phyloP scores from a whole-genome alignment of 2,888 invertebrate species.

The Pandemis corylana region DNA sequence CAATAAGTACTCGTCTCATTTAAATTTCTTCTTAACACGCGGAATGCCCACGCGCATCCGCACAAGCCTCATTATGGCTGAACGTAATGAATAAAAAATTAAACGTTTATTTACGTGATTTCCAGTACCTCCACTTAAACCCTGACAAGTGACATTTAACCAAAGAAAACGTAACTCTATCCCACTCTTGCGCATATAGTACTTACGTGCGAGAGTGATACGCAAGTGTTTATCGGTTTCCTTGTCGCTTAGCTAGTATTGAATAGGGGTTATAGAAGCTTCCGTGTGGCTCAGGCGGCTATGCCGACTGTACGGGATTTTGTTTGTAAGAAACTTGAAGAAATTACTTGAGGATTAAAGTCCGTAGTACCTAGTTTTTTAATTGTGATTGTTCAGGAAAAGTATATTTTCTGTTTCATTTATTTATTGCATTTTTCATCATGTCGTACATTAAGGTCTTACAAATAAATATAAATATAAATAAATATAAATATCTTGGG shows the following conservation, averaged over 20 bases:
- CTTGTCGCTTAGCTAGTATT: background rate
- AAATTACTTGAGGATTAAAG: background rate
- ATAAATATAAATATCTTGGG: no score
- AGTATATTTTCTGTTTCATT: no score
- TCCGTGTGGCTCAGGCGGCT: background rate
- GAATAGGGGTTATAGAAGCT: background rate
- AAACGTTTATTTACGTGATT: conserved; percentile 22
- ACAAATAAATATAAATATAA: no score
- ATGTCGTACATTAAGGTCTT: no score
- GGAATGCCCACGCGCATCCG: conserved; percentile 5
- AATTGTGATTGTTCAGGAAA: no score
- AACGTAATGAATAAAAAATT: conserved; percentile 26
- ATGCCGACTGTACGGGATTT: background rate
- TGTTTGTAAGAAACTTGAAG: background rate
- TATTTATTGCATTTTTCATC: no score
- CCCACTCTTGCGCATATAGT: background rate
- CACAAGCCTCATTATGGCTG: conserved; percentile 16
- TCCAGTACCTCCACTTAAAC: background rate
- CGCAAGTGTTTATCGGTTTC: background rate
- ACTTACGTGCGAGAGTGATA: background rate
- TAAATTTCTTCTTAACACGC: conserved; percentile 20
- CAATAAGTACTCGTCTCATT: conserved; percentile 14
- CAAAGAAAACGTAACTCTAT: background rate
- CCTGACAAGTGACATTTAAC: background rate
- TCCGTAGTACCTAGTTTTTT: no score